These are phyloP conservation scores for Rallus limicola DNA, from an alignment of 2,113 vertebrate genomes.

Conservation along the genomic window DNA sequence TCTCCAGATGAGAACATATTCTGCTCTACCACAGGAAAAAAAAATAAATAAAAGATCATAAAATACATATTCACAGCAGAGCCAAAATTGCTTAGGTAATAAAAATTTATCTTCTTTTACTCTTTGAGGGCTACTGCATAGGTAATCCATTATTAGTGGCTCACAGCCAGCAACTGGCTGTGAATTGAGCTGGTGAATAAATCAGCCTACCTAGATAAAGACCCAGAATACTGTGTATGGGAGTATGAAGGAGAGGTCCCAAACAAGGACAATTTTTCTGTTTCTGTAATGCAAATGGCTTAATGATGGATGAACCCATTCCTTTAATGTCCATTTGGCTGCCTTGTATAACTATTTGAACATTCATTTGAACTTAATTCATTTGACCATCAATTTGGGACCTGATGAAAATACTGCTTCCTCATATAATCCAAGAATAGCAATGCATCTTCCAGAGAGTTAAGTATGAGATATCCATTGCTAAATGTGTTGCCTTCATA, in stretches of 20 bases:
- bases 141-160: slow-evolving; percentile 27
- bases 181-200: slow-evolving; percentile 6
- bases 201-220: neutral
- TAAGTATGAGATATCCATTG: neutral
- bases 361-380: neutral
- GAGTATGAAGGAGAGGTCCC: neutral
- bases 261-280: neutral
- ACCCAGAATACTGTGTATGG: neutral
- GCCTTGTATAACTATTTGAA: neutral
- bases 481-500: neutral
- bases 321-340: neutral
- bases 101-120: slow-evolving; percentile 24
- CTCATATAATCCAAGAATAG: neutral
- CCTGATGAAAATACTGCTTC: neutral
- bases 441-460: neutral
- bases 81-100: neutral
- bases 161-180: neutral
- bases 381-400: neutral
- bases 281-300: neutral
- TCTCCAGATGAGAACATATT: neutral
- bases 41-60: neutral
- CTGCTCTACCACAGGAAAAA: neutral
- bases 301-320: neutral
- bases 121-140: slow-evolving; percentile 13
- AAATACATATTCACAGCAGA: neutral